Percentiles rank a stretch among this genome's conserved stretches.
Evolutionary conservation across 2,797 vertebrate genomes (phyloP).

Genomic region (Xyrichtys novacula): DNA sequence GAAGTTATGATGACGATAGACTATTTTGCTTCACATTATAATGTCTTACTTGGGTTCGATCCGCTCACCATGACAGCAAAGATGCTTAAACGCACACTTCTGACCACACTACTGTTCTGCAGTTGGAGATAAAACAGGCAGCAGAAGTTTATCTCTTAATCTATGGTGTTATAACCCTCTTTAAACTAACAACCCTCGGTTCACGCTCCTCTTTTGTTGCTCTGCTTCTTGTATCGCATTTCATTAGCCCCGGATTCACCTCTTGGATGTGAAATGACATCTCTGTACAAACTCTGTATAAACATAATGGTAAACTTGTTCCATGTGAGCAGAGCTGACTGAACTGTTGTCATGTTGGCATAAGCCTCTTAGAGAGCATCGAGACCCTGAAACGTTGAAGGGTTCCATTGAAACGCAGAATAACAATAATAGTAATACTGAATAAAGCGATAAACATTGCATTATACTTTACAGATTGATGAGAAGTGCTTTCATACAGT

Average conservation of each 20-base stretch:
- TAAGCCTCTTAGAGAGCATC: constrained; percentile 31
- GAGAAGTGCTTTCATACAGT: constrained; percentile 6
- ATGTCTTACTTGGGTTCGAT: too few relatives aligned
- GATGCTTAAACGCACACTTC: not conserved
- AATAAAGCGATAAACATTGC: constrained; percentile 19
- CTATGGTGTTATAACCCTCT: not conserved
- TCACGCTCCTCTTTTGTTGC: not conserved
- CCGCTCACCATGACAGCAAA: not conserved
- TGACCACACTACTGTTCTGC: too few relatives aligned
- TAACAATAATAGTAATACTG: constrained; percentile 33
- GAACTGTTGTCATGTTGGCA: constrained; percentile 9
- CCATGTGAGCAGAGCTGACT: constrained; percentile 4
- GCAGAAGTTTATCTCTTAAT: not conserved
- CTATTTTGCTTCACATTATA: too few relatives aligned
- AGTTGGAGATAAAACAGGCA: too few relatives aligned
- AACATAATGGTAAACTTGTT: constrained; percentile 12
- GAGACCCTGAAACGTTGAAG: constrained; percentile 14
- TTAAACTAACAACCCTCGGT: not conserved
- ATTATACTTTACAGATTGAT: constrained; percentile 14
- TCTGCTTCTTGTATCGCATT: constrained; percentile 19
- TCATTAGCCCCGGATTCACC: constrained; percentile 32
- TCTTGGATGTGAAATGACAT: constrained; percentile 7
- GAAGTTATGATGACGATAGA: too few relatives aligned
- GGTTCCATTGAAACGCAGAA: constrained; percentile 17
- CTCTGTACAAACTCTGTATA: constrained; percentile 11